Base-by-base conservation (phyloP, 1,140 invertebrate species). In the Heterodera schachtii region DNA sequence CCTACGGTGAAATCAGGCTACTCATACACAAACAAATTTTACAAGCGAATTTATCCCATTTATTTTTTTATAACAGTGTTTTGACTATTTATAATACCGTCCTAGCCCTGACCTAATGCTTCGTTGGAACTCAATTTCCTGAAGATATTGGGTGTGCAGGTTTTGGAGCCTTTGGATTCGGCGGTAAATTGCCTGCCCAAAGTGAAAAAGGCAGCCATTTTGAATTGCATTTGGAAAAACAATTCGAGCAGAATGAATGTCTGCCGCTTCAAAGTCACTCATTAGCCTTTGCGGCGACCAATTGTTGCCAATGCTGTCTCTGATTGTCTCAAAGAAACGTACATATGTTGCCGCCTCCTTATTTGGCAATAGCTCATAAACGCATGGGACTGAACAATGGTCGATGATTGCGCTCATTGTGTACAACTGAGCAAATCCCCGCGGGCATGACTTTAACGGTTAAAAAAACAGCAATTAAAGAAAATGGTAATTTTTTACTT, bases 401-500 rank as follows among this genome's bases (percentile, higher is more conserved):
- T 71, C 69, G 31, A 71, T 71, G 13, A 71, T 71, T 7, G 31
- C 7, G 69, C 69, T 71, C 69, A 71, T 13, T 71, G 69, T 71
- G 13, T 71, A 71, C 6, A 71, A 13, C 13, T 71, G 69, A 11
- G 43, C 13, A 13, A 71, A 71, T 7, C 69, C 69, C 43, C 69
- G 31, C 7, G 69, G 69, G 69, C 7, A 41, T 7, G 69, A 71
- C 69, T 71, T 41, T 6, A 49, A 49, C 9, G 47, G 4, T 60
- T 60, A 60, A 60, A 13, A 13, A 13, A 49, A 9, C 9, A n/a
- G n/a, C n/a, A n/a, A n/a, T n/a, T n/a, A n/a, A n/a, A n/a, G n/a
- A n/a, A n/a, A n/a, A n/a, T n/a, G n/a, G n/a, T n/a, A n/a, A n/a
- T n/a, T n/a, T n/a, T 9, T n/a, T n/a, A 73, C 70, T 16, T 73